Conservation (phyloP, 2,888 invertebrate genomes). For the Temnothorax unifasciatus region DNA sequence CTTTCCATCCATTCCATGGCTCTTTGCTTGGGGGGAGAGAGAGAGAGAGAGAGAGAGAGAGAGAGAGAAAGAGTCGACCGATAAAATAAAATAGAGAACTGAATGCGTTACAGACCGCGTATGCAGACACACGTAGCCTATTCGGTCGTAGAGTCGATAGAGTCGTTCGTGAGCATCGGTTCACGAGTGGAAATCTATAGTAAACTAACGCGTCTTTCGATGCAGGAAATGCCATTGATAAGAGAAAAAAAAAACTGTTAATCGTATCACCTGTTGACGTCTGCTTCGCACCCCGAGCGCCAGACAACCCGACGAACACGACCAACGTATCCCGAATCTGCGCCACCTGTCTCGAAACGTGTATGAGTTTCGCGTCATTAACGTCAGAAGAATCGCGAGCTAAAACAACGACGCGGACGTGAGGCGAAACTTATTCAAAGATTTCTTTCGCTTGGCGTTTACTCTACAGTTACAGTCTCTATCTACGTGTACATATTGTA, state of each 20-base stretch:
- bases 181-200: neutral
- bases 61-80: too few relatives aligned
- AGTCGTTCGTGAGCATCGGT: too few relatives aligned
- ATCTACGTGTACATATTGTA: too few relatives aligned
- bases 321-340: constrained; percentile 4
- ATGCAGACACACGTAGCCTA: neutral
- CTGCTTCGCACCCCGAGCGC: constrained; percentile 16
- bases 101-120: too few relatives aligned
- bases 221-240: neutral
- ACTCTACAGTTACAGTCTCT: too few relatives aligned
- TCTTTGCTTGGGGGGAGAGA: too few relatives aligned
- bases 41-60: too few relatives aligned
- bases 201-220: neutral
- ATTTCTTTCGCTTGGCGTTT: too few relatives aligned
- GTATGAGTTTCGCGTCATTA: constrained; percentile 62
- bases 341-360: constrained; percentile 38
- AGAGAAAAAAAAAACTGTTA: neutral
- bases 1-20: neutral
- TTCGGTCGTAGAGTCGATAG: too few relatives aligned
- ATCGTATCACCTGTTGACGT: constrained; percentile 29
- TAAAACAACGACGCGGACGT: too few relatives aligned
- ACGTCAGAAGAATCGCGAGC: constrained; percentile 50
- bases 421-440: too few relatives aligned
- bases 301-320: constrained; percentile 23
- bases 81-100: too few relatives aligned